Percentiles rank a stretch among this genome's conserved stretches.
Conservation (phyloP, 2,113 vertebrate species). For the Plotosus lineatus region DNA sequence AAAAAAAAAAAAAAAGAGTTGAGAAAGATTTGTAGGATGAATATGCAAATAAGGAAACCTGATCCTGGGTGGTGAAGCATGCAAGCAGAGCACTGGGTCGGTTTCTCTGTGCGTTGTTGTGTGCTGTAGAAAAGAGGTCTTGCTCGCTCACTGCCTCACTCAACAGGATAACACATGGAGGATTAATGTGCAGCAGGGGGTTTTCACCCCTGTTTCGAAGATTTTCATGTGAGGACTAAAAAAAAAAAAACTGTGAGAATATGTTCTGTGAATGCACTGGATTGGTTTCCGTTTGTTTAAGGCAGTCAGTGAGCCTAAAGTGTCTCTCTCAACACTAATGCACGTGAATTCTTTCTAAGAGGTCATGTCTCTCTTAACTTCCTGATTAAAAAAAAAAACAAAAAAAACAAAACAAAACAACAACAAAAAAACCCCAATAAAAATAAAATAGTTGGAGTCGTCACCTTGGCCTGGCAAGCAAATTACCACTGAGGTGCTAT, state of each 20-base stretch:
- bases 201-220: too few relatives aligned
- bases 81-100: conserved; percentile 15
- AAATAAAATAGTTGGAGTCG: too few relatives aligned
- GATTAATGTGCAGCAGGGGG: neutral
- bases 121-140: conserved; percentile 6
- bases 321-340: neutral
- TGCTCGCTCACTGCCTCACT: too few relatives aligned
- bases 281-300: conserved; percentile 10
- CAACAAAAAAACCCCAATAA: too few relatives aligned
- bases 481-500: neutral
- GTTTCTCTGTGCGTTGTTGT: conserved; percentile 29
- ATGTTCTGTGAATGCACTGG: neutral
- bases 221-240: neutral
- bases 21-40: too few relatives aligned
- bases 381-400: neutral
- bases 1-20: too few relatives aligned
- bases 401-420: too few relatives aligned
- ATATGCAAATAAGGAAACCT: neutral
- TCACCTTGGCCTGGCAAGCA: neutral
- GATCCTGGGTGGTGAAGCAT: neutral
- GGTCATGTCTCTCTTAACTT: neutral
- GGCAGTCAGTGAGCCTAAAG: neutral
- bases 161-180: conserved; percentile 4
- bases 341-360: neutral
- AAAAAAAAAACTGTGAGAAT: neutral